phyloP scores from a whole-genome alignment of 1,140 invertebrate genomes.

The Drosophila insularis region DNA sequence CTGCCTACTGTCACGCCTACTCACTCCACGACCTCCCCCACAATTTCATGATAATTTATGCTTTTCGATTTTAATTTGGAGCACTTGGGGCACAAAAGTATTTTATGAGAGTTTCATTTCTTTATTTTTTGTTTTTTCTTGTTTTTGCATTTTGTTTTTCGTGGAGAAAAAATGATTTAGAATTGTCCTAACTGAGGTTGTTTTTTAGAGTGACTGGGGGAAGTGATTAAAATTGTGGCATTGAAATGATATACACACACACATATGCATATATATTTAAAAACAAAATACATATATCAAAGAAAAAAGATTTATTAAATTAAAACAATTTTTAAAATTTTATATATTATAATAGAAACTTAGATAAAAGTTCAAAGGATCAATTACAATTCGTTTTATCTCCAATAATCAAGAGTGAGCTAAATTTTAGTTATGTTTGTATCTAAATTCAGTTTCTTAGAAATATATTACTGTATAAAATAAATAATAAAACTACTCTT shows the following conservation, averaged over 20 bases:
- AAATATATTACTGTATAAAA: too few relatives aligned
- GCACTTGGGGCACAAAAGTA: constrained; percentile 50
- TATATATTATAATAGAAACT: too few relatives aligned
- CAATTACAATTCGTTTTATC: too few relatives aligned
- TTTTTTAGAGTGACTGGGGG: constrained; percentile 19
- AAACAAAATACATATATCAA: not conserved
- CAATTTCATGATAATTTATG: constrained; percentile 60
- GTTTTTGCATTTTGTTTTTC: constrained; percentile 37
- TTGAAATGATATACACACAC: not conserved
- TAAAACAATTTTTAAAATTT: too few relatives aligned
- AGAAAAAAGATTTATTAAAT: too few relatives aligned
- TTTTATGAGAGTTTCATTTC: constrained; percentile 54
- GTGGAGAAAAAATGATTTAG: constrained; percentile 50
- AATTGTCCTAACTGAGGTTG: constrained; percentile 6
- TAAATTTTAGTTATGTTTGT: too few relatives aligned
- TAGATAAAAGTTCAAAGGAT: too few relatives aligned
- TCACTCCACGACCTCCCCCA: not conserved
- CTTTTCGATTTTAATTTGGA: constrained; percentile 72
- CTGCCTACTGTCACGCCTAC: constrained; percentile 28
- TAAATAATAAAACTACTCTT: too few relatives aligned
- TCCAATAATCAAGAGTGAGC: too few relatives aligned
- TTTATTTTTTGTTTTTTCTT: constrained; percentile 37
- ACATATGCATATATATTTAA: not conserved
- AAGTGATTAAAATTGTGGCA: not conserved
- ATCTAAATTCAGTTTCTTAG: too few relatives aligned